Percentiles rank a stretch among this genome's conserved stretches.
Evolutionary conservation across 2,113 vertebrate genomes (phyloP).

Genomic region (Sceloporus undulatus): DNA sequence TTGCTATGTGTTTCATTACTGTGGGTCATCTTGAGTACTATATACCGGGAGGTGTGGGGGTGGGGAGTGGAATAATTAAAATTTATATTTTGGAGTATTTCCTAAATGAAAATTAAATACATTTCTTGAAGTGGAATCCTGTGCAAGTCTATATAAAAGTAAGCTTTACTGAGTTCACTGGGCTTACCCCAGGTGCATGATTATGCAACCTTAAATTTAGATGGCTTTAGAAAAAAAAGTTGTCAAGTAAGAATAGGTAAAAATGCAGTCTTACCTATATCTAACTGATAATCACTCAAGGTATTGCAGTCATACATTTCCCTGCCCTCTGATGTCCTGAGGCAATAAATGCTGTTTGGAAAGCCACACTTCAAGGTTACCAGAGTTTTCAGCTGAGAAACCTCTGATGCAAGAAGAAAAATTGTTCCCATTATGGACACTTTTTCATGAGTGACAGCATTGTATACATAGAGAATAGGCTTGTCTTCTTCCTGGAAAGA

Average conservation of each 20-base stretch:
- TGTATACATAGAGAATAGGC: constrained; percentile 77
- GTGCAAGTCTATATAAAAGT: not conserved
- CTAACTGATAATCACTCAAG: constrained; percentile 73
- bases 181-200: not conserved
- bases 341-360: constrained; percentile 79
- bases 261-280: constrained; percentile 60
- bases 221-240: not conserved
- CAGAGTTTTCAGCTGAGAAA: constrained; percentile 74
- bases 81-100: not conserved
- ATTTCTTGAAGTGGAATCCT: not conserved
- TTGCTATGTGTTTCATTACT: too few species aligned
- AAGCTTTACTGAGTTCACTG: not conserved
- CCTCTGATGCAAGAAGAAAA: constrained; percentile 68
- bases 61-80: too few species aligned
- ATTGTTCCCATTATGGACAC: constrained; percentile 71
- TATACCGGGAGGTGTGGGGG: too few species aligned
- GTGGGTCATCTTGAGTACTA: too few species aligned
- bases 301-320: constrained; percentile 83
- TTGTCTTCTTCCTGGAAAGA: constrained; percentile 75
- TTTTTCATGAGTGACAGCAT: constrained; percentile 75
- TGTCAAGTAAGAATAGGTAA: not conserved
- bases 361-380: constrained; percentile 75
- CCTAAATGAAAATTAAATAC: not conserved
- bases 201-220: not conserved
- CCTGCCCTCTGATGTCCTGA: constrained; percentile 69